These are phyloP conservation scores for Holothuria glaberrima DNA, from an alignment of 35 echinoderm and acorn worm species.

Conservation along the genomic window DNA sequence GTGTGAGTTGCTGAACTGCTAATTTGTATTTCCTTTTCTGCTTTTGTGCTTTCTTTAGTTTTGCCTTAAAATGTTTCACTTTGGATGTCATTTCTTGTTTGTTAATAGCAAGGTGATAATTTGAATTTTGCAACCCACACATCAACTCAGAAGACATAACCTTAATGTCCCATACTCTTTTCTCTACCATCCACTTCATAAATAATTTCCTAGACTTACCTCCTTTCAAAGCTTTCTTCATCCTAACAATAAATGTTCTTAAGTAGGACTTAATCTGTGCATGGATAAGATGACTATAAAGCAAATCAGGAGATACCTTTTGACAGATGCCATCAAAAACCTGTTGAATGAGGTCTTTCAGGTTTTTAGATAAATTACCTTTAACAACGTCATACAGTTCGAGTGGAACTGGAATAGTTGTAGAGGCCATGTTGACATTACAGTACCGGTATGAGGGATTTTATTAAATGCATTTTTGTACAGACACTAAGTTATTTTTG, in stretches of 20 bases:
- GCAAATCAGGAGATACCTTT: background rate
- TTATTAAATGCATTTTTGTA: too few species aligned
- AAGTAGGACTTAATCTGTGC: background rate
- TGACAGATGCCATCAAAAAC: background rate
- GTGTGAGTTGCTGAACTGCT: background rate
- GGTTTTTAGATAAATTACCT: background rate
- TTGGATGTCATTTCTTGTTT: background rate
- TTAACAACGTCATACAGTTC: background rate
- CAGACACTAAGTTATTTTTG: too few species aligned
- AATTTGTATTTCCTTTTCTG: background rate
- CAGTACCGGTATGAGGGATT: too few species aligned
- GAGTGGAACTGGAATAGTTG: background rate
- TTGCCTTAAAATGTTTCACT: background rate
- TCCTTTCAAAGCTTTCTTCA: conserved; percentile 23
- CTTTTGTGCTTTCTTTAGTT: background rate
- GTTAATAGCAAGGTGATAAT: background rate
- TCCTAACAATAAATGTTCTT: background rate
- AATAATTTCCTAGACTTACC: conserved; percentile 35
- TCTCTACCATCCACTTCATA: background rate
- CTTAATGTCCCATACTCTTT: conserved; percentile 4
- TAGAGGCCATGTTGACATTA: background rate
- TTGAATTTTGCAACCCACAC: background rate
- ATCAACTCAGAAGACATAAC: too few species aligned
- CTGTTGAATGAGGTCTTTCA: background rate
- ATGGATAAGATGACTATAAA: background rate